A percentile compares a stretch with the other conserved stretches of the same genome.
These are phyloP conservation scores for Octonoba sinensis DNA, from an alignment of 2,888 invertebrate species.

Conservation along the genomic window DNA sequence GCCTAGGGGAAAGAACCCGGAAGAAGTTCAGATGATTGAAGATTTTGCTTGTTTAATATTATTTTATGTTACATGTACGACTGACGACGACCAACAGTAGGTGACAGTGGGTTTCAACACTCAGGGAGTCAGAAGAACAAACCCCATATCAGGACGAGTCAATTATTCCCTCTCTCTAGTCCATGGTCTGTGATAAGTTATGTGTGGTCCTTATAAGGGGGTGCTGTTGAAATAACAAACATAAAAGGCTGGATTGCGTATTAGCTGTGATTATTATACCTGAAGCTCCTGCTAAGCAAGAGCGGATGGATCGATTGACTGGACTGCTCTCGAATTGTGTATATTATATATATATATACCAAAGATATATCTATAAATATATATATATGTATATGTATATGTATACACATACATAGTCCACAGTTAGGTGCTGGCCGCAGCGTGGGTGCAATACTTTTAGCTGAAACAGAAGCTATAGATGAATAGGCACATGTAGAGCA, in stretches of 20 bases:
- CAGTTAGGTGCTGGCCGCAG: conserved; percentile 64
- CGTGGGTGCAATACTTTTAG: conserved; percentile 64
- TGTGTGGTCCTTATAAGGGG: conserved; percentile 56
- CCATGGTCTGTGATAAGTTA: conserved; percentile 63
- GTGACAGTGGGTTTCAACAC: conserved; percentile 48
- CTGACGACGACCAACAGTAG: conserved; percentile 20
- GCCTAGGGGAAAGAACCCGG: background rate
- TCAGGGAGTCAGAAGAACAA: conserved; percentile 61
- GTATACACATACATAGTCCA: conserved; percentile 57
- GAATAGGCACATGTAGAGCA: conserved; percentile 63
- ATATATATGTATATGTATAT: conserved; percentile 35
- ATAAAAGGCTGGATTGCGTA: conserved; percentile 24
- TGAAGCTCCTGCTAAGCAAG: conserved; percentile 60
- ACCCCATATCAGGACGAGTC: conserved; percentile 65
- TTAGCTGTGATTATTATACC: conserved; percentile 61
- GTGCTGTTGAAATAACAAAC: conserved; percentile 24
- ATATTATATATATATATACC: conserved; percentile 49
- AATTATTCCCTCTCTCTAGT: conserved; percentile 54
- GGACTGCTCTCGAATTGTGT: conserved; percentile 53
- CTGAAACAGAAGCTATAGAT: conserved; percentile 62
- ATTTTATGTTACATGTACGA: background rate
- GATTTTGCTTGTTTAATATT: background rate
- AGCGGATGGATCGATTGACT: conserved; percentile 49
- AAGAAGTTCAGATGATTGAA: background rate
- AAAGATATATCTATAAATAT: conserved; percentile 54